Evolutionary conservation across 1,140 invertebrate species (phyloP).

Genomic region (Danaus plexippus): DNA sequence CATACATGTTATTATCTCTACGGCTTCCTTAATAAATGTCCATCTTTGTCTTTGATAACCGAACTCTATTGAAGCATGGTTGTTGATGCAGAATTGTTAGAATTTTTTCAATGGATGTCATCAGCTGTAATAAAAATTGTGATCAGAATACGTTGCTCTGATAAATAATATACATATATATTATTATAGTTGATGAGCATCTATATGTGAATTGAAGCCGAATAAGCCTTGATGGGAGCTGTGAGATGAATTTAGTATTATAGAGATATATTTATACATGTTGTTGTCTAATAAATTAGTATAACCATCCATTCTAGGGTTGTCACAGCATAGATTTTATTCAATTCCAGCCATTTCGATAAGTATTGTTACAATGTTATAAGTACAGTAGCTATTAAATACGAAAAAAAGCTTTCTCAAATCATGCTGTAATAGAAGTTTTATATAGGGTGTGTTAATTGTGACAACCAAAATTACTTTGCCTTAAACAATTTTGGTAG

Average conservation of each 20-base stretch:
- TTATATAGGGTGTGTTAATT: no score
- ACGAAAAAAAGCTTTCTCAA: no score
- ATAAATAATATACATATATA: neutral
- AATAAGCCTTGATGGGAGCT: constrained; percentile 62
- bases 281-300: no score
- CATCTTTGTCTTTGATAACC: constrained; percentile 12
- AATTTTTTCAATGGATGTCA: constrained; percentile 30
- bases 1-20: constrained; percentile 23
- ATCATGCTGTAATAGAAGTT: no score
- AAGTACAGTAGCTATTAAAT: no score
- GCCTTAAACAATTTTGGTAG: no score
- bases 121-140: constrained; percentile 16
- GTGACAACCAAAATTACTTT: no score
- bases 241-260: constrained; percentile 58
- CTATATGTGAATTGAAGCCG: constrained; percentile 39
- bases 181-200: constrained; percentile 11
- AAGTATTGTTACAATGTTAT: no score
- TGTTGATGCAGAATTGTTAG: constrained; percentile 28
- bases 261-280: constrained; percentile 24
- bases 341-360: no score
- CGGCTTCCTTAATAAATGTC: constrained; percentile 14
- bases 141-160: neutral
- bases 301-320: no score
- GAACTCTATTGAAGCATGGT: constrained; percentile 16
- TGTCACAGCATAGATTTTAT: no score